A percentile compares a stretch with the other conserved stretches of the same genome.
Conservation (phyloP, 2,113 vertebrate species). For the Eubucco bourcierii region DNA sequence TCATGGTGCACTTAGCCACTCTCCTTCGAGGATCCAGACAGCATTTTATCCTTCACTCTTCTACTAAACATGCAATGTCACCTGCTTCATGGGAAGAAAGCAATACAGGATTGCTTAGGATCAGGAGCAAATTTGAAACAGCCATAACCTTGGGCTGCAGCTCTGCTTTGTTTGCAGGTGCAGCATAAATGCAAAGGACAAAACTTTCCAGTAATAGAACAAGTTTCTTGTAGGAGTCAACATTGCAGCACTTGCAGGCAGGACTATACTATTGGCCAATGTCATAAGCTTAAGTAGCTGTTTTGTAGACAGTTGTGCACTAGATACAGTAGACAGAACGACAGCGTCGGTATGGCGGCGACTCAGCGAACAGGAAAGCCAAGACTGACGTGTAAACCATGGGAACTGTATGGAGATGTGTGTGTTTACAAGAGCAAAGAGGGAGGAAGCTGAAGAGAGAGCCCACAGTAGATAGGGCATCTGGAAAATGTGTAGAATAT, state of each 20-base stretch:
- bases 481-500: slow-evolving; percentile 2
- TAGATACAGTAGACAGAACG: background rate
- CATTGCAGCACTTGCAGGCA: background rate
- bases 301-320: background rate
- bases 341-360: background rate
- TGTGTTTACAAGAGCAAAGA: background rate
- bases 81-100: background rate
- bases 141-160: background rate
- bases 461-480: background rate
- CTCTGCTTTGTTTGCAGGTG: background rate
- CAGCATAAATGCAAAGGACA: background rate
- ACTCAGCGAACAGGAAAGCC: background rate
- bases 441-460: background rate
- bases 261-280: background rate
- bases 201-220: background rate
- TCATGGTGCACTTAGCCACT: background rate
- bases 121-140: background rate
- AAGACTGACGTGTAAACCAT: background rate
- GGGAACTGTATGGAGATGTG: background rate
- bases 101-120: background rate
- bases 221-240: background rate
- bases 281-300: background rate
- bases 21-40: background rate
- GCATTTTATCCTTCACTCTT: background rate
- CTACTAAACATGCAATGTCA: background rate